Conservation (phyloP, 2,797 vertebrate genomes). For the Parambassis ranga region DNA sequence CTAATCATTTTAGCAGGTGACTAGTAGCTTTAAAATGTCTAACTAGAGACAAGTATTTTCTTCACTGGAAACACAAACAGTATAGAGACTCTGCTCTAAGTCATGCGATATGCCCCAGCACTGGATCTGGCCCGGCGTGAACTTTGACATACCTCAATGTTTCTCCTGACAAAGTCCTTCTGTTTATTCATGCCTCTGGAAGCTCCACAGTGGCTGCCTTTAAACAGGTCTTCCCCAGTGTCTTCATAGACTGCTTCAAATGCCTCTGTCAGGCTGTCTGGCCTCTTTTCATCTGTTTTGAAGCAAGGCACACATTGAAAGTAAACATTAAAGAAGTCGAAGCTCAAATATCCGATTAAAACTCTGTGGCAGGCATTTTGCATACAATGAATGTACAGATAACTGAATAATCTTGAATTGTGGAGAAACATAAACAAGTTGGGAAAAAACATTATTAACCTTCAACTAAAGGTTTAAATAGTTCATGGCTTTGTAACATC, state of each 20-base stretch:
- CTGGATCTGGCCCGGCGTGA: slow-evolving; percentile 49
- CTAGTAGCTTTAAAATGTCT: background rate
- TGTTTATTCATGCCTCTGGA: slow-evolving; percentile 72
- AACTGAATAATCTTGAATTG: background rate
- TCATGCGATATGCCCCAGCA: slow-evolving; percentile 33
- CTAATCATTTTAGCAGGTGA: background rate
- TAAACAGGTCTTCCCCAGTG: slow-evolving; percentile 37
- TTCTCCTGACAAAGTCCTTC: slow-evolving; percentile 89
- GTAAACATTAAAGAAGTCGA: slow-evolving; percentile 5
- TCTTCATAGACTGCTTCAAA: slow-evolving; percentile 42
- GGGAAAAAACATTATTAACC: background rate
- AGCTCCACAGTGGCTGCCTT: slow-evolving; percentile 46
- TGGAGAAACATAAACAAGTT: background rate
- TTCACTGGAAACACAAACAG: slow-evolving; percentile 48
- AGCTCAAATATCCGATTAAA: background rate
- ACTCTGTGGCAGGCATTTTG: slow-evolving; percentile 9
- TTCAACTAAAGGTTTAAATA: too few relatives aligned
- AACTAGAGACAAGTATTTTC: slow-evolving; percentile 33
- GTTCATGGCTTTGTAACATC: background rate
- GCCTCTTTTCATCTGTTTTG: slow-evolving; percentile 51
- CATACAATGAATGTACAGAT: background rate
- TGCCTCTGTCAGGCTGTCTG: slow-evolving; percentile 17
- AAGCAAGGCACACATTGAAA: slow-evolving; percentile 17
- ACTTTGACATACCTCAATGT: slow-evolving; percentile 89
- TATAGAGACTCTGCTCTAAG: slow-evolving; percentile 17